These are phyloP conservation scores for Nothobranchius furzeri DNA, from an alignment of 2,113 vertebrate genomes.

Conservation along the genomic window DNA sequence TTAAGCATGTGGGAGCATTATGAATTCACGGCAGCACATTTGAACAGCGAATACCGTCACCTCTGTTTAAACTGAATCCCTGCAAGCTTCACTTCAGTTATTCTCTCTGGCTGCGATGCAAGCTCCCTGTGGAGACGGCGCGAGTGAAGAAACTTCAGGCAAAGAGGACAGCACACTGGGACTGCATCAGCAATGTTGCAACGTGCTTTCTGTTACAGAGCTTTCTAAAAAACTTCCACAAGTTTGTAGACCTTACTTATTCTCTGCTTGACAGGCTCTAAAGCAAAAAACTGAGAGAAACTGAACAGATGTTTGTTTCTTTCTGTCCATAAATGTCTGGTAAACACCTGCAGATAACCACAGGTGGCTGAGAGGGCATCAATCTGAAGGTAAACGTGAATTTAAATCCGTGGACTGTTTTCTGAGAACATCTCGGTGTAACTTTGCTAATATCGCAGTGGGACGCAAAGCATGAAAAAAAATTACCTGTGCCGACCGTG, in stretches of 20 bases:
- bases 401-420: not conserved
- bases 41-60: slow-evolving; percentile 14
- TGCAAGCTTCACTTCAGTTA: slow-evolving; percentile 26
- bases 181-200: not conserved
- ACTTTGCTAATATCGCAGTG: slow-evolving; percentile 26
- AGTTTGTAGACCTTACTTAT: slow-evolving; percentile 7
- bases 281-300: not conserved
- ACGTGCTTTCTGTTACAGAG: not conserved
- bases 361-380: slow-evolving; percentile 52
- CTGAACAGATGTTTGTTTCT: slow-evolving; percentile 60
- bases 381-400: slow-evolving; percentile 43
- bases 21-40: slow-evolving; percentile 21
- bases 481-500: slow-evolving; percentile 38
- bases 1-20: slow-evolving; percentile 19
- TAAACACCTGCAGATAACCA: slow-evolving; percentile 45
- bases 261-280: slow-evolving; percentile 6
- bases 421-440: slow-evolving; percentile 5
- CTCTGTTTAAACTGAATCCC: slow-evolving; percentile 37
- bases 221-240: slow-evolving; percentile 17
- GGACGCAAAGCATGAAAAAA: slow-evolving; percentile 29
- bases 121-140: slow-evolving; percentile 22
- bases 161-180: slow-evolving; percentile 10
- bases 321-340: slow-evolving; percentile 50
- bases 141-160: slow-evolving; percentile 19
- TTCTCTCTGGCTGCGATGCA: slow-evolving; percentile 19